Conservation (phyloP, 2,113 vertebrate genomes). For the Phalacrocorax aristotelis region DNA sequence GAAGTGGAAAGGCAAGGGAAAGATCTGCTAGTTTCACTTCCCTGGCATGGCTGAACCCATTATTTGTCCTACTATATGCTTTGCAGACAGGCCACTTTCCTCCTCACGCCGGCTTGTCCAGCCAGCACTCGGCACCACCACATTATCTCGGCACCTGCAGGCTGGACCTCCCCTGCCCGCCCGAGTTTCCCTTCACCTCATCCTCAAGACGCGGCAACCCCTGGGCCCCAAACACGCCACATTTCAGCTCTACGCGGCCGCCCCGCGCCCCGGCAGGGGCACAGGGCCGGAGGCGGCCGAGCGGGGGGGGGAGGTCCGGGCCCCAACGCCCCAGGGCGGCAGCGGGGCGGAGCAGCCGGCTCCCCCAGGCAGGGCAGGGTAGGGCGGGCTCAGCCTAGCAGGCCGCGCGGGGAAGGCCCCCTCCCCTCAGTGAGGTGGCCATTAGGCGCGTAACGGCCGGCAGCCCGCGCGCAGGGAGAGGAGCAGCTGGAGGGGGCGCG, state of each 20-base stretch:
- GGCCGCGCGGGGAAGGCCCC: too few relatives aligned
- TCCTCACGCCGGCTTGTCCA: accelerated
- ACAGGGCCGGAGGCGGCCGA: neutral
- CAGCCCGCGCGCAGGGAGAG: too few relatives aligned
- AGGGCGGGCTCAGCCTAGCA: too few relatives aligned
- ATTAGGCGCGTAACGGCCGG: too few relatives aligned
- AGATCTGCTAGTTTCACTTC: neutral
- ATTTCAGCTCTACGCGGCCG: too few relatives aligned
- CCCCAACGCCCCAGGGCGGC: neutral
- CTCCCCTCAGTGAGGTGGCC: too few relatives aligned
- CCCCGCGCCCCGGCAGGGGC: neutral
- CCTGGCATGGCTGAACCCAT: accelerated
- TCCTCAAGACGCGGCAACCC: neutral
- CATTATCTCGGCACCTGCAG: accelerated
- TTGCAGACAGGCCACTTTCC: neutral
- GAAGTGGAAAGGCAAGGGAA: too few relatives aligned
- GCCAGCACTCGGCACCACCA: accelerated
- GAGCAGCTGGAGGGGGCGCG: too few relatives aligned
- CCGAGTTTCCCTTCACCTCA: neutral
- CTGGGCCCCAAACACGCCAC: too few relatives aligned
- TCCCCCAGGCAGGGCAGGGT: too few relatives aligned
- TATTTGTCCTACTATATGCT: accelerated
- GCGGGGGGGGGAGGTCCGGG: neutral
- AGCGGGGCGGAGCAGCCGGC: too few relatives aligned
- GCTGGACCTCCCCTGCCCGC: neutral